phyloP scores from a whole-genome alignment of 2,797 vertebrate species.

The Sus cebifrons region DNA sequence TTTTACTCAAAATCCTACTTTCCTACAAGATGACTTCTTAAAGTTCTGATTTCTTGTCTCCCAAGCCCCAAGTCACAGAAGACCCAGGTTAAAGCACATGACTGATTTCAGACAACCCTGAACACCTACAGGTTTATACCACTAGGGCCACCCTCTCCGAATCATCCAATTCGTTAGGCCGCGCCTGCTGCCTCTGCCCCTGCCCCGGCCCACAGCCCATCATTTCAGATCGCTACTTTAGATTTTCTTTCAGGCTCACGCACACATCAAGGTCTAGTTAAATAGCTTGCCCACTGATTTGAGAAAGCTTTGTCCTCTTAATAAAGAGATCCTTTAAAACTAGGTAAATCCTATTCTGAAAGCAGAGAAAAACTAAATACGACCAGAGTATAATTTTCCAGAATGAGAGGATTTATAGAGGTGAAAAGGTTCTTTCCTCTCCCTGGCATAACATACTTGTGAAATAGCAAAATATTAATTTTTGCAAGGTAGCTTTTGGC shows the following conservation, averaged over 20 bases:
- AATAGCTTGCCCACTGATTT: constrained; percentile 72
- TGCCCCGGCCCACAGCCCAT: constrained; percentile 43
- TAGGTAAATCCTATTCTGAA: constrained; percentile 69
- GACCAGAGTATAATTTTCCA: constrained; percentile 35
- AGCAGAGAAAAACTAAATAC: constrained; percentile 79
- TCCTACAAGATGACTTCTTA: not conserved
- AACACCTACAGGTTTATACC: constrained; percentile 80
- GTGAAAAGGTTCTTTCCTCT: constrained; percentile 62
- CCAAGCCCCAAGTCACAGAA: not conserved
- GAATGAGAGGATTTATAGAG: constrained; percentile 39
- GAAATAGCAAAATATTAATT: constrained; percentile 62
- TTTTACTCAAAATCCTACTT: constrained; percentile 42
- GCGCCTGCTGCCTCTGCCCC: not conserved
- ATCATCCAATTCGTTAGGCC: constrained; percentile 79
- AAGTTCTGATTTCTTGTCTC: not conserved
- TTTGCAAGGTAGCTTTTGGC: constrained; percentile 59
- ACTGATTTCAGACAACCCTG: constrained; percentile 71
- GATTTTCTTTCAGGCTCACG: constrained; percentile 63
- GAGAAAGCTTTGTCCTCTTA: constrained; percentile 62
- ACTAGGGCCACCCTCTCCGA: constrained; percentile 27
- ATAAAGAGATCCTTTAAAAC: constrained; percentile 64
- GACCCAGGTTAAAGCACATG: not conserved
- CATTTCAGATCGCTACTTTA: constrained; percentile 64
- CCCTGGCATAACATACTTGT: not conserved
- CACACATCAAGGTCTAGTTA: constrained; percentile 76